These are phyloP conservation scores for Cydia strobilella DNA, from an alignment of 1,140 invertebrate species.

Conservation along the genomic window DNA sequence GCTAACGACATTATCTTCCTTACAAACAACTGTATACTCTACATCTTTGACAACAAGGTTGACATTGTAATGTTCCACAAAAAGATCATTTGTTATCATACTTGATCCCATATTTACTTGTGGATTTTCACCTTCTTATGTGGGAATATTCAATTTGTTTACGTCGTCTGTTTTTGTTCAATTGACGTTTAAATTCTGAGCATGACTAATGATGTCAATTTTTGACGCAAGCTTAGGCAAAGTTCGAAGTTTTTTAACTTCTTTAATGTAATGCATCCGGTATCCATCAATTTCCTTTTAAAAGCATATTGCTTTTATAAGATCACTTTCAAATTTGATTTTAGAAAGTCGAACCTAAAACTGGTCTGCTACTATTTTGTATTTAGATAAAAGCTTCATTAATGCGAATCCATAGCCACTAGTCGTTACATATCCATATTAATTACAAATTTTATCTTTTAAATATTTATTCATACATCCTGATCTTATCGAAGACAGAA, in stretches of 20 bases:
- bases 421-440: constrained; percentile 24
- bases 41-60: constrained; percentile 36
- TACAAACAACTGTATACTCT: constrained; percentile 42
- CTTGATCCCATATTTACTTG: constrained; percentile 71
- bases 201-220: constrained; percentile 70
- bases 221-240: constrained; percentile 57
- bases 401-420: constrained; percentile 28
- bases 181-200: constrained; percentile 70
- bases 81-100: constrained; percentile 65
- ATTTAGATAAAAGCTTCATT: constrained; percentile 22
- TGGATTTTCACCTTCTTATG: constrained; percentile 77
- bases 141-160: constrained; percentile 78
- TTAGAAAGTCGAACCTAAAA: constrained; percentile 13
- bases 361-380: constrained; percentile 9
- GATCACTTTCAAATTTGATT: constrained; percentile 19
- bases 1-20: constrained; percentile 49
- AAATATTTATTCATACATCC: constrained; percentile 12
- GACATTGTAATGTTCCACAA: constrained; percentile 37
- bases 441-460: constrained; percentile 11
- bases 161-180: constrained; percentile 75
- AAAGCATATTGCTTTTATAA: constrained; percentile 21
- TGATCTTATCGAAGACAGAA: constrained; percentile 13
- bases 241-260: constrained; percentile 37
- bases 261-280: constrained; percentile 26
- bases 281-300: constrained; percentile 15